Evolutionary conservation across 2,113 vertebrate genomes (phyloP).

Genomic region (Podilymbus podiceps): DNA sequence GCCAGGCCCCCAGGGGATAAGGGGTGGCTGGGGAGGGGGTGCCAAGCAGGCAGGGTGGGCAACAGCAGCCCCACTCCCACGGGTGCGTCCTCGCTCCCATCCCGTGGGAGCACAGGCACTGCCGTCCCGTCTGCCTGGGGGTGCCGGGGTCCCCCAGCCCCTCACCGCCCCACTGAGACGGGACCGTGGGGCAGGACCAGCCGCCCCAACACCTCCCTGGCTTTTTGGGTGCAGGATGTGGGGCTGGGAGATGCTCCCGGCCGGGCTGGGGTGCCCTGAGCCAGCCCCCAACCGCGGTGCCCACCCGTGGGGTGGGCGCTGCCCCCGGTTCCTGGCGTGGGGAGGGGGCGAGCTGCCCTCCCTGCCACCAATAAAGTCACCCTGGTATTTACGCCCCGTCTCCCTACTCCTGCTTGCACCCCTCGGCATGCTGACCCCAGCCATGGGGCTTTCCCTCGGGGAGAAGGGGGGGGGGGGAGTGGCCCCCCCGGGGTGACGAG

Average conservation of each 20-base stretch:
- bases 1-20: neutral
- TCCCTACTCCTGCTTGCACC: neutral
- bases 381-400: constrained; percentile 18
- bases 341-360: neutral
- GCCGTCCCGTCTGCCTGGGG: neutral
- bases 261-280: neutral
- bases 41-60: neutral
- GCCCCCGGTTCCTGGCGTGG: neutral
- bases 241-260: neutral
- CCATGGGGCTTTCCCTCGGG: neutral
- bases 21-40: neutral
- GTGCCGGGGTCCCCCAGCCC: neutral
- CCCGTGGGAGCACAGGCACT: neutral
- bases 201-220: accelerated
- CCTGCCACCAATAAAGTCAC: constrained; percentile 29
- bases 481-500: too few species aligned
- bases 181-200: neutral
- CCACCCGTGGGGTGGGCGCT: neutral
- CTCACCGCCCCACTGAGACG: neutral
- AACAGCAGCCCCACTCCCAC: neutral
- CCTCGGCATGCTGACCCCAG: neutral
- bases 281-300: neutral
- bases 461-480: neutral
- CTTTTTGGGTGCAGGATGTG: neutral
- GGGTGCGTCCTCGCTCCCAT: neutral